These are phyloP conservation scores for Hartigia nigra DNA, from an alignment of 2,888 invertebrate genomes.

Conservation along the genomic window DNA sequence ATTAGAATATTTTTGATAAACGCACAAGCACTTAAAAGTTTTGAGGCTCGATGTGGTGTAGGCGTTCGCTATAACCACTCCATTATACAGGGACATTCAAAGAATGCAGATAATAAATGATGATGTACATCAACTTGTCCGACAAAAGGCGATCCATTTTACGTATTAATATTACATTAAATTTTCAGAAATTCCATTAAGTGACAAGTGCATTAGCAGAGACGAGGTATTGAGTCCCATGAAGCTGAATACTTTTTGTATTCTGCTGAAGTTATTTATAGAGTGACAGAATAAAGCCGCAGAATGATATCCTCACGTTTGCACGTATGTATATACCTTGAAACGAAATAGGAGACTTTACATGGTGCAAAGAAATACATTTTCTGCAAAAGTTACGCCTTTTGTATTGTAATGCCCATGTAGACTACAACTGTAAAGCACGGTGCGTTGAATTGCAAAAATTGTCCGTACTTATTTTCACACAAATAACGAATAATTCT, in stretches of 20 bases:
- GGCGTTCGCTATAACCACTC: not conserved
- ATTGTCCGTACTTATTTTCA: not conserved
- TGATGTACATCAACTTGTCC: not conserved
- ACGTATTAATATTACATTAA: not conserved
- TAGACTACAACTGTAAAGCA: not conserved
- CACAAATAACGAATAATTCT: not conserved
- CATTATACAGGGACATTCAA: not conserved
- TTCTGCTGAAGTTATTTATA: not conserved
- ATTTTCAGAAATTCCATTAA: not conserved
- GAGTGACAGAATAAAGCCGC: not conserved
- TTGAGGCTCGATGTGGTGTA: not conserved
- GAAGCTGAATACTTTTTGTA: not conserved
- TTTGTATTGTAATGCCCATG: not conserved
- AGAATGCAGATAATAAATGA: not conserved
- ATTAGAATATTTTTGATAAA: not conserved
- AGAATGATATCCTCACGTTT: not conserved
- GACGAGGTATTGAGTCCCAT: not conserved
- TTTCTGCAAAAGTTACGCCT: not conserved
- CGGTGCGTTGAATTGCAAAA: not conserved
- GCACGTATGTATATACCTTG: not conserved
- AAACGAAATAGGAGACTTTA: not conserved
- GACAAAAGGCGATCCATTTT: not conserved
- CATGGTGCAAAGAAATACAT: not conserved
- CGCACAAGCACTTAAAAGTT: not conserved
- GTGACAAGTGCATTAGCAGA: not conserved